A percentile compares a stretch with the other conserved stretches of the same genome.
phyloP scores from a whole-genome alignment of 2,888 invertebrate genomes.

The Phania funesta region DNA sequence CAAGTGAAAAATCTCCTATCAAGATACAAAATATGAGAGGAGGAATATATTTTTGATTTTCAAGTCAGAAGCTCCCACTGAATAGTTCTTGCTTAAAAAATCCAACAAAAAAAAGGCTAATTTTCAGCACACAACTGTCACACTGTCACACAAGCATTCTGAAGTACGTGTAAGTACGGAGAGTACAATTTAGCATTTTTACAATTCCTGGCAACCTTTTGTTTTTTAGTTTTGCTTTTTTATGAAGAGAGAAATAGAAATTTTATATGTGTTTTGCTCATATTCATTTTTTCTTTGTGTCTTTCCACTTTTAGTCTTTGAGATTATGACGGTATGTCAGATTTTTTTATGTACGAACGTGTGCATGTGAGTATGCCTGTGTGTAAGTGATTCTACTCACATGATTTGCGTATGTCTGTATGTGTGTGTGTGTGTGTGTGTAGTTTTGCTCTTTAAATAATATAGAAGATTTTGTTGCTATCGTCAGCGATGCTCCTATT shows the following conservation, averaged over 20 bases:
- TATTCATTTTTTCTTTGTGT: background rate
- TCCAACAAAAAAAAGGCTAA: background rate
- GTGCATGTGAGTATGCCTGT: background rate
- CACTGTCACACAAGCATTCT: background rate
- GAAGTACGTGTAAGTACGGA: conserved; percentile 1
- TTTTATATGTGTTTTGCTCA: conserved; percentile 48
- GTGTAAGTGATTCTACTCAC: background rate
- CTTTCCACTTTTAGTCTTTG: conserved; percentile 21
- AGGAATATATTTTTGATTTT: too few species aligned
- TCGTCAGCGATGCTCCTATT: conserved; percentile 20
- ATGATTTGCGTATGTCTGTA: background rate
- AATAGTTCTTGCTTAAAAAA: too few species aligned
- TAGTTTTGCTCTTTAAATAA: conserved; percentile 31
- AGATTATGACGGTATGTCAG: conserved; percentile 58
- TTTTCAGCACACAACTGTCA: background rate
- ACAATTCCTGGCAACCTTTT: conserved; percentile 26
- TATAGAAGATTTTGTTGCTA: conserved; percentile 29
- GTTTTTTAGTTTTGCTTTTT: conserved; percentile 23
- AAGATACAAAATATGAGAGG: too few species aligned
- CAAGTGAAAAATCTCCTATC: too few species aligned
- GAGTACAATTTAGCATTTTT: conserved; percentile 45
- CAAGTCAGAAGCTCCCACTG: too few species aligned
- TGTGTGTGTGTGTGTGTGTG: background rate
- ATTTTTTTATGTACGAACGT: conserved; percentile 30
- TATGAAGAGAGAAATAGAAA: conserved; percentile 52